phyloP scores from a whole-genome alignment of 1,140 invertebrate genomes.

The Probaryconus sp. region DNA sequence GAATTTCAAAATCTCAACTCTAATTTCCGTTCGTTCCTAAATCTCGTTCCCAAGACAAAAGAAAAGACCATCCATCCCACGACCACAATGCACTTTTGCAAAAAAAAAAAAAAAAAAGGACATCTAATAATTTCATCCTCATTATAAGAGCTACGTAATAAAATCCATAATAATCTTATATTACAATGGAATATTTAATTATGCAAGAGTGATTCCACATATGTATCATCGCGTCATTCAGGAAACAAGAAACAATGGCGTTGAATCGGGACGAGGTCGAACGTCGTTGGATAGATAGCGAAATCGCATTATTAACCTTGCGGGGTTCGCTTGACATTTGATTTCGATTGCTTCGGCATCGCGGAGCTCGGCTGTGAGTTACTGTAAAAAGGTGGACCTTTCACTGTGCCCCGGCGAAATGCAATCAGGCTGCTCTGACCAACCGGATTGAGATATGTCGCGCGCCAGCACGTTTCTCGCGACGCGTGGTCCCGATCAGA shows the following conservation, averaged over 20 bases:
- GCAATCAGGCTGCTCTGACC: conserved; percentile 42
- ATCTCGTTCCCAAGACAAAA: too few relatives aligned
- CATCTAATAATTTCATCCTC: too few relatives aligned
- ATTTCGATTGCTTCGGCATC: conserved; percentile 43
- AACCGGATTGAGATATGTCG: conserved; percentile 51
- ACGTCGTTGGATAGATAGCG: conserved; percentile 14
- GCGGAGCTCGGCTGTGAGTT: conserved; percentile 39
- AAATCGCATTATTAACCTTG: conserved; percentile 57
- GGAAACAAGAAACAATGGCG: conserved; percentile 47
- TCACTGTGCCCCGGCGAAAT: conserved; percentile 50
- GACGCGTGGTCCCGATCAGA: conserved; percentile 20
- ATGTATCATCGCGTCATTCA: conserved; percentile 16
- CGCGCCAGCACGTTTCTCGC: conserved; percentile 3
- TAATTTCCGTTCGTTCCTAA: too few relatives aligned
- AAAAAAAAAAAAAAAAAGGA: too few relatives aligned
- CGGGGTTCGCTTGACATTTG: conserved; percentile 54
- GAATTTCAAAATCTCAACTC: too few relatives aligned
- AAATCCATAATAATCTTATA: too few relatives aligned
- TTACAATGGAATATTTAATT: conserved; percentile 18
- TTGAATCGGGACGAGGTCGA: conserved; percentile 39
- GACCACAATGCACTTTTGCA: too few relatives aligned
- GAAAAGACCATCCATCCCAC: too few relatives aligned
- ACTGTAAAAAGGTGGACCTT: conserved; percentile 52
- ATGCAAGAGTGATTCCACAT: conserved; percentile 8
- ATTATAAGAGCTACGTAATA: too few relatives aligned